Evolutionary conservation across 2,113 vertebrate genomes (phyloP).

Genomic region (Delphinapterus leucas): DNA sequence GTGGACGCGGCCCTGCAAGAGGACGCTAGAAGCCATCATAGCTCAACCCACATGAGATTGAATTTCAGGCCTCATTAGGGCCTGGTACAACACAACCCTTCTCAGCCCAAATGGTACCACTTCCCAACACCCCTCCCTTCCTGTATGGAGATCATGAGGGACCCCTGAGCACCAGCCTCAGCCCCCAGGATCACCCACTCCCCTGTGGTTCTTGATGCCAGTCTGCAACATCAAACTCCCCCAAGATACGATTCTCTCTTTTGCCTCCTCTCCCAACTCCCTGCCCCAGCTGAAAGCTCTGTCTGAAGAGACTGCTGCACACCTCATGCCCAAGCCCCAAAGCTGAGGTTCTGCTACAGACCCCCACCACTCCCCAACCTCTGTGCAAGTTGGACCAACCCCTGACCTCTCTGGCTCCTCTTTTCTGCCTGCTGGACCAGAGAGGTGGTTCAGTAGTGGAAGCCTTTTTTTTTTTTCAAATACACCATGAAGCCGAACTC

Average conservation of each 20-base stretch:
- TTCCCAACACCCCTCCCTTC: neutral
- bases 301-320: neutral
- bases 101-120: neutral
- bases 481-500: neutral
- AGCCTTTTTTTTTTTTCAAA: neutral
- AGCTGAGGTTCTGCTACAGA: neutral
- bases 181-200: neutral
- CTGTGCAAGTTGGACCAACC: neutral
- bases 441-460: neutral
- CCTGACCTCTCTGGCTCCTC: neutral
- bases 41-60: neutral
- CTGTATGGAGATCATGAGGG: neutral
- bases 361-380: neutral
- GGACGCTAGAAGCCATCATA: neutral
- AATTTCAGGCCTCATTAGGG: neutral
- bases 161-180: neutral
- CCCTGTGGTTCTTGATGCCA: neutral
- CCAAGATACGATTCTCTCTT: neutral
- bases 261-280: neutral
- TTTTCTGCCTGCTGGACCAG: neutral
- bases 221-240: neutral
- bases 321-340: neutral
- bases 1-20: neutral
- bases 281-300: neutral
- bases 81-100: neutral